Base-by-base conservation (phyloP, 2,888 invertebrate species). In the Heteromyza rotundicornis region DNA sequence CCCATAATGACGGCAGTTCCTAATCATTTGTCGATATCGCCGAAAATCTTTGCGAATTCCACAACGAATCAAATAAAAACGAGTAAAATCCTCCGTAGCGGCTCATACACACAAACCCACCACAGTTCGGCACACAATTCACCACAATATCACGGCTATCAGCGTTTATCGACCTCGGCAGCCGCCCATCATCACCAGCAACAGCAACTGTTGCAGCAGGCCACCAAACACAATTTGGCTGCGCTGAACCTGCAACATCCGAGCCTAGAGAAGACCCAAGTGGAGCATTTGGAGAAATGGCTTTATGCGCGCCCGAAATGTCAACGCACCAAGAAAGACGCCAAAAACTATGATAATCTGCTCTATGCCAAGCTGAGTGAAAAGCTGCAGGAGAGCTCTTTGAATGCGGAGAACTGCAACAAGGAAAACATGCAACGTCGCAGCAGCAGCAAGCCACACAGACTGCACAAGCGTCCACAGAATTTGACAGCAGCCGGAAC, bases 261-360 rank as follows among this genome's bases (percentile, higher is more conserved):
- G 17, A 72, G 70, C 51, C 68, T 76, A 53, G 77, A 76, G 17
- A 77, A 75, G 62, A 65, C 77, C 12, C 69, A 76, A 2, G 72
- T 80, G 57, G 81, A 82, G n/a, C 82, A 83, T 62, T 85, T 87
- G 17, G 86, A 87, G 47, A 85, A 84, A 68, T 87, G 87, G 86
- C 77, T 87, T 54, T 72, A 72, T 19, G 75, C 73, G 61, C 73
- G 72, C 52, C 47, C 50, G 19, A 44, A 67, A 17, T 59, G 59
- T 50, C 69, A 67, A 32, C 76, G 79, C 40, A 65, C 70, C 59
- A 76, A 73, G 61, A 80, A 82, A 64, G 79, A 80, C 40, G 76
- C 75, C 22, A 82, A 81, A 60, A 80, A 81, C 69, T 82, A 78
- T 60, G 82, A 83, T 65, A 81, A 81, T 68, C 74, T 81, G 44